phyloP scores from a whole-genome alignment of 2,113 vertebrate species.

The Perccottus glenii region DNA sequence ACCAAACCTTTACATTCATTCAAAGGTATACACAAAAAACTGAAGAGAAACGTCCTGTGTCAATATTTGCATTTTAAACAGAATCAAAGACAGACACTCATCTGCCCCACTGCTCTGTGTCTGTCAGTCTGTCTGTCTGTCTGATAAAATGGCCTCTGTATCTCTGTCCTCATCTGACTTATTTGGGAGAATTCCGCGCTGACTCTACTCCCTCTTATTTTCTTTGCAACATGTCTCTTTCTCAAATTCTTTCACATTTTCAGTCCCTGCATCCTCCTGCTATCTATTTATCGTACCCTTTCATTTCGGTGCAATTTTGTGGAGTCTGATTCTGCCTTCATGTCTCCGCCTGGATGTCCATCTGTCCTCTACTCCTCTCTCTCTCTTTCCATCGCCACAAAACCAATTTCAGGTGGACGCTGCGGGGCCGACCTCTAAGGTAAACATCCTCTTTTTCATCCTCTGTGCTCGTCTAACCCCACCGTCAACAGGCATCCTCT shows the following conservation, averaged over 20 bases:
- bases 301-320: conserved; percentile 10
- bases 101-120: conserved; percentile 17
- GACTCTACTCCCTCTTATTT: conserved; percentile 17
- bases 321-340: conserved; percentile 15
- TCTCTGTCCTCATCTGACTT: conserved; percentile 65
- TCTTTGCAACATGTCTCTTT: conserved; percentile 1
- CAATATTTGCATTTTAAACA: conserved; percentile 22
- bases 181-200: conserved; percentile 67
- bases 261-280: conserved; percentile 23
- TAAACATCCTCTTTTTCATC: conserved; percentile 63
- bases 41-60: conserved; percentile 8
- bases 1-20: background rate
- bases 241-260: conserved; percentile 35
- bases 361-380: conserved; percentile 25
- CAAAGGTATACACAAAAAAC: background rate
- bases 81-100: conserved; percentile 34
- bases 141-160: conserved; percentile 72
- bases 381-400: conserved; percentile 36
- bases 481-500: conserved; percentile 19
- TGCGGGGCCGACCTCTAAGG: conserved; percentile 74
- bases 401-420: conserved; percentile 78
- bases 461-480: conserved; percentile 37
- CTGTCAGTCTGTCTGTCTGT: conserved; percentile 27
- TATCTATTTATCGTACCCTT: conserved; percentile 38
- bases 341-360: conserved; percentile 24